phyloP scores from a whole-genome alignment of 2,113 vertebrate genomes.

The Aythya baeri region DNA sequence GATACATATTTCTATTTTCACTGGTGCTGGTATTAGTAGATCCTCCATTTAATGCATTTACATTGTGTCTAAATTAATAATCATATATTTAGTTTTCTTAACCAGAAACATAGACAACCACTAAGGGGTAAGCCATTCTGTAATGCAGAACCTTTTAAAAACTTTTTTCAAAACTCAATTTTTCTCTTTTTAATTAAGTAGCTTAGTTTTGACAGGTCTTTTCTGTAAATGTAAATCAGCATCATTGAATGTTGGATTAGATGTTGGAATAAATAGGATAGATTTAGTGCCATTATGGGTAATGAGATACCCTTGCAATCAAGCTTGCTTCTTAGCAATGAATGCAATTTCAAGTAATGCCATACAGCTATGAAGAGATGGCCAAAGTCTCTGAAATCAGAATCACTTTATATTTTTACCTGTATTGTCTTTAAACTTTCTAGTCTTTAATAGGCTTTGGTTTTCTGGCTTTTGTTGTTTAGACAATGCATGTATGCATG shows the following conservation, averaged over 20 bases:
- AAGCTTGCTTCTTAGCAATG: constrained; percentile 53
- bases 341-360: constrained; percentile 29
- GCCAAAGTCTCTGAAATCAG: constrained; percentile 16
- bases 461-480: neutral
- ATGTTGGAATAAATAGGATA: constrained; percentile 54
- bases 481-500: neutral
- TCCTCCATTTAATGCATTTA: neutral
- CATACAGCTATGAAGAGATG: neutral
- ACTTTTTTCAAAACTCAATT: neutral
- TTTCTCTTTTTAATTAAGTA: neutral
- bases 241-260: constrained; percentile 45
- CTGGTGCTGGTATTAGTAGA: neutral
- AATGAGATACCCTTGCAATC: constrained; percentile 56
- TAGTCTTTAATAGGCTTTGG: neutral
- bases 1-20: constrained; percentile 21
- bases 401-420: neutral
- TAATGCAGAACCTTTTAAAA: neutral
- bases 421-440: neutral
- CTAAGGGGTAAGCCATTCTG: neutral
- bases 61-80: constrained; percentile 13
- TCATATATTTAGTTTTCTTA: neutral
- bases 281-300: constrained; percentile 55
- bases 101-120: neutral
- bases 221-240: constrained; percentile 21
- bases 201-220: constrained; percentile 26